Percentiles rank a stretch among this genome's conserved stretches.
Conservation (phyloP, 2,797 vertebrate genomes). For the Chloroceryle amazona region DNA sequence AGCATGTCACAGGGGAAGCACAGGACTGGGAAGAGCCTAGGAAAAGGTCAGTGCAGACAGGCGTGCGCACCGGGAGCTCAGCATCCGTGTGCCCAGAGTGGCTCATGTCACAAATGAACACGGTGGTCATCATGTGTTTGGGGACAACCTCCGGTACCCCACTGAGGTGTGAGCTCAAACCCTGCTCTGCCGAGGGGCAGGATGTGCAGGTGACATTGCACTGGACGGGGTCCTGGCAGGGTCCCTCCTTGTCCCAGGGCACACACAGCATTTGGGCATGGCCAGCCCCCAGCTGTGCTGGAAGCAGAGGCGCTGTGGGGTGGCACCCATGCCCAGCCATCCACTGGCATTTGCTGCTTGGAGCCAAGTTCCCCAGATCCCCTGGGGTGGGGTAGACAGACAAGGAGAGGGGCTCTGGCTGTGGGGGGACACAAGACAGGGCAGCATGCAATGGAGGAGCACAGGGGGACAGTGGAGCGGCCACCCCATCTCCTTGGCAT, state of each 20-base stretch:
- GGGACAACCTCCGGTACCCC: neutral
- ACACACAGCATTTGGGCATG: accelerated
- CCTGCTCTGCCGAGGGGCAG: neutral
- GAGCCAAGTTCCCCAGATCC: neutral
- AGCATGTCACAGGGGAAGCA: conserved; percentile 5
- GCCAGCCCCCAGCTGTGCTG: accelerated
- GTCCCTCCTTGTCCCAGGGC: neutral
- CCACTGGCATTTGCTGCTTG: accelerated
- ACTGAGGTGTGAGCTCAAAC: accelerated
- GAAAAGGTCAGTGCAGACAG: conserved; percentile 44
- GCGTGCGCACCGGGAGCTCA: neutral
- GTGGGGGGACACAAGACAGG: accelerated
- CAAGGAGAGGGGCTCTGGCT: neutral
- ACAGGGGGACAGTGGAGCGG: accelerated
- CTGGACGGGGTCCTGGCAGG: neutral
- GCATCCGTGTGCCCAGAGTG: accelerated
- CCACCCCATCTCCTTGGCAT: neutral
- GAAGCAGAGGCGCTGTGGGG: accelerated
- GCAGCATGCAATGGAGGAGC: neutral
- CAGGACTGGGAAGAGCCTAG: conserved; percentile 2
- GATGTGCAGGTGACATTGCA: neutral
- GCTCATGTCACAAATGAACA: accelerated
- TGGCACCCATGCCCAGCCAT: accelerated
- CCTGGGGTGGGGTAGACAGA: neutral
- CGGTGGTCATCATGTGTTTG: neutral